Base-by-base conservation (phyloP, 2,888 invertebrate species). In the Mellilla xanthometata region DNA sequence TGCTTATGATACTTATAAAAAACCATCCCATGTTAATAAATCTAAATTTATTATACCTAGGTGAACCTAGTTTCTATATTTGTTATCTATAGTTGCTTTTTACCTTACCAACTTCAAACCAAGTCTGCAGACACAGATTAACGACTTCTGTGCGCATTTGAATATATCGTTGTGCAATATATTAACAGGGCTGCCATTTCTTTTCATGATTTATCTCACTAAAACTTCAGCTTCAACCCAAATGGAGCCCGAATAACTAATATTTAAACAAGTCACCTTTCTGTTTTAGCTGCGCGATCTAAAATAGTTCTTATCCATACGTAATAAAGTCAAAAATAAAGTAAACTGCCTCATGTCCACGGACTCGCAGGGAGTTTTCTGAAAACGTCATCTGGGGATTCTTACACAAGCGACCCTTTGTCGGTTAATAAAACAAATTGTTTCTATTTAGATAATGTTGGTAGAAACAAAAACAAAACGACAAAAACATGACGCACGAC, bases 401-500 rank as follows among this genome's bases (percentile, higher is more conserved):
- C 27, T 27, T 32, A 40, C 33, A 48, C 35, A 41, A 36, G 32
- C 28, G 41, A 39, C 41, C 47, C 33, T 47, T 48, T 42, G 47
- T 48, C 32, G 32, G 47, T 33, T 29, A 42, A 42, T 48, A 42
- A 48, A 48, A 42, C 38, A 36, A 42, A 48, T 42, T 24, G 41
- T 48, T 15, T 41, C 41, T 48, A 42, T 48, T 42, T 42, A 42
- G 41, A 42, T 48, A 42, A 48, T 38, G 47, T 33, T 33, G 29
- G 29, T 31, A 28, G 24, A 12, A 24, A 35, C 47, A 48, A 48
- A 48, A 42, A 48, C 47, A 48, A 48, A 41, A 41, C 41, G 33
- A 29, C 41, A 42, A 48, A 48, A 42, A 48, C 47, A 48, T 48
- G 41, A 48, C 41, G 41, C 30, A 47, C 36, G 41, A 41, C 24